Conservation (phyloP, 2,888 invertebrate species). For the Nemurella pictetii region DNA sequence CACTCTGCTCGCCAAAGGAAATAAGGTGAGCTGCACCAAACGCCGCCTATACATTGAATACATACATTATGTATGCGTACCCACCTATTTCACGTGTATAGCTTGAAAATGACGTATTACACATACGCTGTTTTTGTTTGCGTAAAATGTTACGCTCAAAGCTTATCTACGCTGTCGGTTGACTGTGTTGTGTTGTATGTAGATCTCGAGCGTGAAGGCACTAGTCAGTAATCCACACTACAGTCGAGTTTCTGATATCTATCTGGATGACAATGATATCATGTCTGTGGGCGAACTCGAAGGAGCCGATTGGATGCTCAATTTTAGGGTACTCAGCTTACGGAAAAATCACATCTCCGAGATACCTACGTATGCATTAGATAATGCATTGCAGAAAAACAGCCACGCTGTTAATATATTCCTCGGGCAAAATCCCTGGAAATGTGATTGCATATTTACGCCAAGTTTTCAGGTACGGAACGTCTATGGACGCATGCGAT, state of each 20-base stretch:
- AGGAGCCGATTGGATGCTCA: constrained; percentile 75
- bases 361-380: constrained; percentile 79
- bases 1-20: constrained; percentile 65
- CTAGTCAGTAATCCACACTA: constrained; percentile 69
- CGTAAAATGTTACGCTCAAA: neutral
- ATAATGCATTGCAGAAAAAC: constrained; percentile 75
- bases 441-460: constrained; percentile 79
- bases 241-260: constrained; percentile 69
- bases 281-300: constrained; percentile 69
- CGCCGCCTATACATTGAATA: too few species aligned
- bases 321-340: constrained; percentile 77
- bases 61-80: neutral
- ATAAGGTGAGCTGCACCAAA: constrained; percentile 65
- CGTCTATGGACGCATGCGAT: neutral
- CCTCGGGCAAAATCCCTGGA: constrained; percentile 79
- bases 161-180: neutral
- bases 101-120: neutral
- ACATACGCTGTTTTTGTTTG: neutral
- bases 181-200: constrained; percentile 40
- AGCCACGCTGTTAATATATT: constrained; percentile 68
- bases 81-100: neutral
- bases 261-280: constrained; percentile 75
- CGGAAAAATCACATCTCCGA: constrained; percentile 70
- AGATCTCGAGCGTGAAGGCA: constrained; percentile 66
- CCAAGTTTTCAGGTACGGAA: constrained; percentile 69